Evolutionary conservation across 2,113 vertebrate genomes (phyloP), one percentile per base, ranked within the genome.

Genomic region (Lanius collurio): DNA sequence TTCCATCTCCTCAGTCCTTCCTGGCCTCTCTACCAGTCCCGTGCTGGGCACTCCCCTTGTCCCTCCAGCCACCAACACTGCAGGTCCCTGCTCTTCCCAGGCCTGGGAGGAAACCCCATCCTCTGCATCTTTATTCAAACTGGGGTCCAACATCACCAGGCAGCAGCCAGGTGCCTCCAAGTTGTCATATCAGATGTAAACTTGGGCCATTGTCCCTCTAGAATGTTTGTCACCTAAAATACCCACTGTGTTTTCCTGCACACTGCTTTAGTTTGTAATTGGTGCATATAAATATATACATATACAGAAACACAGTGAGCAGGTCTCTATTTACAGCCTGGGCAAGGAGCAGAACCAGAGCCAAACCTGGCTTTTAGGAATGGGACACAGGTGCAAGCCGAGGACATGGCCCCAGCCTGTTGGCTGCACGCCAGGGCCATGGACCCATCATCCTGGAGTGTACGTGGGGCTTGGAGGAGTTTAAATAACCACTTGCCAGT

Each of bases 291-390:
- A 84, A 91, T 94, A 22, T 47, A 47, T 18, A 6, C 6, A 5
- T 2, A 13, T 2, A 52, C 15, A 56, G 46, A 28, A 35, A 26
- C 24, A 7, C 64, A 46, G 93, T 11, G 75, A 83, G 70, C 76
- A 18, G 63, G 15, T 15, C 11, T 27, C 95, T 97, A 96, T 96
- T 95, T 96, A 67, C 65, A 94, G 91, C 31, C 69, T 3, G 1
- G 44, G 19, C 46, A 7, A 52, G 69, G 27, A 77, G 69, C 6
- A 67, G 69, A 56, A 70, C 15, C 76, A 12, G 60, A 2, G 22
- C 74, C 90, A 87, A 68, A 81, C 35, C 73, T 4, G 27, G 62
- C 7, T 93, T 82, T 97, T 55, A 95, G 91, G 90, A 89, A 83
- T 2, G 13, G 49, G 63, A 64, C 91, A 69, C 16, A 73, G 89